Conservation (phyloP, 2,113 vertebrate species). For the Dicentrarchus labrax region DNA sequence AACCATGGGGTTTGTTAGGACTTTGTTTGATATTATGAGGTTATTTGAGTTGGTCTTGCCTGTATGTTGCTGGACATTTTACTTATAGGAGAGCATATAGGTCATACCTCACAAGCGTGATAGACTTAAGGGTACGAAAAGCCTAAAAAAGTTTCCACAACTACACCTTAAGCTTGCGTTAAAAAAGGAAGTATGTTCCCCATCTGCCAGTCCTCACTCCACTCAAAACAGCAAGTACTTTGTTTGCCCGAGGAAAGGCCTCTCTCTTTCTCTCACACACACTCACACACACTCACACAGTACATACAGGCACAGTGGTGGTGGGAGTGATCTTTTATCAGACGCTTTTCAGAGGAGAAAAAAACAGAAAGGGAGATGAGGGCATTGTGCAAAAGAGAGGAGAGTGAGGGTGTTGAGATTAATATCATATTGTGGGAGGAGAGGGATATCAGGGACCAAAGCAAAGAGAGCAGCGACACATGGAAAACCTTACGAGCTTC, state of each 20-base stretch:
- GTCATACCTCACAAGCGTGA: not conserved
- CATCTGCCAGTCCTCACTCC: conserved; percentile 48
- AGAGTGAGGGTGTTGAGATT: conserved; percentile 39
- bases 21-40: not conserved
- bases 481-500: not conserved
- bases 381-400: conserved; percentile 31
- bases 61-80: not conserved
- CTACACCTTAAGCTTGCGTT: conserved; percentile 26
- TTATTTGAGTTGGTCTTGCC: not conserved
- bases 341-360: conserved; percentile 35
- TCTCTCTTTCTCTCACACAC: not conserved
- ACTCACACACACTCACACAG: conserved; percentile 1
- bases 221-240: conserved; percentile 63
- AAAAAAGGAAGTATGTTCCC: conserved; percentile 29
- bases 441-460: conserved; percentile 24
- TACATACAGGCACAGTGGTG: conserved; percentile 3
- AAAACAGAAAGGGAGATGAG: conserved; percentile 34
- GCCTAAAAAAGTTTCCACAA: conserved; percentile 21
- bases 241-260: conserved; percentile 46
- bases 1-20: not conserved
- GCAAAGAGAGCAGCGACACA: conserved; percentile 17
- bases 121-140: conserved; percentile 15
- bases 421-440: conserved; percentile 42
- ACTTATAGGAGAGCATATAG: not conserved
- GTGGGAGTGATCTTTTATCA: conserved; percentile 48